These are phyloP conservation scores for Pseudobourletiella spinata DNA, from an alignment of 1,140 invertebrate genomes.

Conservation along the genomic window DNA sequence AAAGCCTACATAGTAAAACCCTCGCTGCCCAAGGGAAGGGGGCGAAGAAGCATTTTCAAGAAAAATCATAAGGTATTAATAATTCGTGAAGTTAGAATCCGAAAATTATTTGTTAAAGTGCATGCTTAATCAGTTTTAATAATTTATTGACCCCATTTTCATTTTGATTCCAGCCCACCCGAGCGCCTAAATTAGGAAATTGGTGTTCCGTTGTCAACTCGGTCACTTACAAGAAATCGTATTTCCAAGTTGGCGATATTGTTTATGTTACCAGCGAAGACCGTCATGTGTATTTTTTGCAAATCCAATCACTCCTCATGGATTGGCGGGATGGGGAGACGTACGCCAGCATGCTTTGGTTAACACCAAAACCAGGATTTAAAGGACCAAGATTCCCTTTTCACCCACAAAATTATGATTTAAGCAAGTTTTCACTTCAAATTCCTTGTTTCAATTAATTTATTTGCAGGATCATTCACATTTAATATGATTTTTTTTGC, in stretches of 20 bases:
- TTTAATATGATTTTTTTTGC: too few relatives aligned
- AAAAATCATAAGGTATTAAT: not conserved
- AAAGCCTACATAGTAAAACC: not conserved
- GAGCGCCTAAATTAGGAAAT: not conserved
- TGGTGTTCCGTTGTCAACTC: conserved; percentile 6
- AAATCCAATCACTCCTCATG: conserved; percentile 4
- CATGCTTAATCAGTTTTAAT: not conserved
- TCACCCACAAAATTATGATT: conserved; percentile 8
- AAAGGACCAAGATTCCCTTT: not conserved
- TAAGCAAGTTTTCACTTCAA: conserved; percentile 3
- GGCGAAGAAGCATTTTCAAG: conserved; percentile 1
- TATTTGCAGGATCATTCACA: too few relatives aligned
- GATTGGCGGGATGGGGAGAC: conserved; percentile 6
- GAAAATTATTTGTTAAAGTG: not conserved
- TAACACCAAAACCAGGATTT: conserved; percentile 7
- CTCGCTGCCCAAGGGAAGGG: not conserved
- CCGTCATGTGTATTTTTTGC: conserved; percentile 9
- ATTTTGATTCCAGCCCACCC: not conserved
- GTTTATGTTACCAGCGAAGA: conserved; percentile 4
- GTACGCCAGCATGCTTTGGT: not conserved
- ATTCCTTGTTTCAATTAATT: not conserved
- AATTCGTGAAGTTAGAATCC: not conserved
- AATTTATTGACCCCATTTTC: not conserved
- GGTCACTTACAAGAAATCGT: not conserved
- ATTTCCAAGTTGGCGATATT: conserved; percentile 20